Conservation (phyloP, 2,888 invertebrate species). For the Cantharis flavilabris region DNA sequence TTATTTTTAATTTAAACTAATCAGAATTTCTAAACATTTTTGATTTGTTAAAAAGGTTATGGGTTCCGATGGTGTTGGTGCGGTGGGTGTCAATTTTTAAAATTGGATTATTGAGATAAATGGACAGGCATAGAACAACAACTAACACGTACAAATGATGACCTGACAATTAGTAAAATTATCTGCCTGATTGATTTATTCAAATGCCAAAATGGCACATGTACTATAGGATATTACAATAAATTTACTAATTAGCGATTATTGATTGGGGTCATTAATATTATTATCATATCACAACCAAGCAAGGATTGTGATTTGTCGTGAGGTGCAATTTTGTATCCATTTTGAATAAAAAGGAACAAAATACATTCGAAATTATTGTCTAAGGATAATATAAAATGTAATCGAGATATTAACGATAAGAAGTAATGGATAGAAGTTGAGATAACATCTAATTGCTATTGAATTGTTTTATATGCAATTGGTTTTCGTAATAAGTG, state of each 20-base stretch:
- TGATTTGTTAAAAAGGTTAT: not conserved
- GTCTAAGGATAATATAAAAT: constrained; percentile 21
- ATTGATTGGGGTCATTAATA: not conserved
- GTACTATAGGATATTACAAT: not conserved
- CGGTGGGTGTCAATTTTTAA: not conserved
- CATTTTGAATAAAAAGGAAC: not conserved
- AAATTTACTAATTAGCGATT: constrained; percentile 3
- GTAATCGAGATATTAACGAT: constrained; percentile 26
- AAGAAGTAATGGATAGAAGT: constrained; percentile 29
- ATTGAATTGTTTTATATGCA: constrained; percentile 28
- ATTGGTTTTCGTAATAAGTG: constrained; percentile 28
- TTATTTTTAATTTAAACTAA: constrained; percentile 25
- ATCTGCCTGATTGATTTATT: constrained; percentile 18
- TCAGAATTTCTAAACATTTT: constrained; percentile 10
- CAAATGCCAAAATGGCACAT: not conserved
- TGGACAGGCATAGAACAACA: not conserved
- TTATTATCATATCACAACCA: not conserved
- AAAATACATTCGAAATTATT: not conserved
- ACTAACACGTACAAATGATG: constrained; percentile 12
- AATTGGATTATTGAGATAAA: not conserved
- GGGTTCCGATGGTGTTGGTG: not conserved
- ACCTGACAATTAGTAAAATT: constrained; percentile 23
- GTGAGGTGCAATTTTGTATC: not conserved
- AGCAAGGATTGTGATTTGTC: not conserved
- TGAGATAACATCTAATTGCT: constrained; percentile 28